Base-by-base conservation (phyloP, 2,888 invertebrate species). In the Erannis defoliaria region DNA sequence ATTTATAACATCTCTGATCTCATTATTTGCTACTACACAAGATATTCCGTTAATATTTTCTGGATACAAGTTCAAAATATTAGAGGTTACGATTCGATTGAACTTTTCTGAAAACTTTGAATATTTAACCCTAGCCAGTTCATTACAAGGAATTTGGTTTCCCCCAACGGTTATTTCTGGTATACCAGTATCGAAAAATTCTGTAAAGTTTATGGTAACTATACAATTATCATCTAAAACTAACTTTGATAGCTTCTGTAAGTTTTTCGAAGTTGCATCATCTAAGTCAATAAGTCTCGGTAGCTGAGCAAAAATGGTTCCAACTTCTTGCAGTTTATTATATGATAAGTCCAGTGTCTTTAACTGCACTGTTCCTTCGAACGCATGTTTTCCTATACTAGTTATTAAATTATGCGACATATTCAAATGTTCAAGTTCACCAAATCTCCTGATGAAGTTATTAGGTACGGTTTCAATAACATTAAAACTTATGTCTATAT, bases 331-430 rank as follows among this genome's bases (percentile, higher is more conserved):
- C 21, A 50, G 26, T 23, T 12, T 43, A 16, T 55, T 55, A 19
- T 45, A 10, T 10, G 54, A 55, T n/a, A 55, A n/a, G 19, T 55
- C 54, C 5, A 55, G 16, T n/a, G 33, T 45, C 16, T 43, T 55
- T 14, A 55, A 45, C 8, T 35, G 10, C 4, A 35, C 16, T 18
- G 26, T 35, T 21, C 50, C 50, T 38, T 50, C 50, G 18, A 50
- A 50, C 1, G 50, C 50, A 6, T 49, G 19, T 4, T 9, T 35
- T 9, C 4, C 35, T 8, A 50, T 50, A 8, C 16, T 50, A 16
- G 23, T 35, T 6, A 50, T 50, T 18, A 37, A 4, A 38, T 50
- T 50, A 35, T 50, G 37, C 5, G 50, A 50, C 50, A 50, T 38
- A 6, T 50, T 38, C 5, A 50, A 26, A 38, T 50, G 38, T 16